These are phyloP conservation scores for Ctenochaetus hawaiiensis DNA, from an alignment of 2,797 vertebrate genomes.

Conservation along the genomic window DNA sequence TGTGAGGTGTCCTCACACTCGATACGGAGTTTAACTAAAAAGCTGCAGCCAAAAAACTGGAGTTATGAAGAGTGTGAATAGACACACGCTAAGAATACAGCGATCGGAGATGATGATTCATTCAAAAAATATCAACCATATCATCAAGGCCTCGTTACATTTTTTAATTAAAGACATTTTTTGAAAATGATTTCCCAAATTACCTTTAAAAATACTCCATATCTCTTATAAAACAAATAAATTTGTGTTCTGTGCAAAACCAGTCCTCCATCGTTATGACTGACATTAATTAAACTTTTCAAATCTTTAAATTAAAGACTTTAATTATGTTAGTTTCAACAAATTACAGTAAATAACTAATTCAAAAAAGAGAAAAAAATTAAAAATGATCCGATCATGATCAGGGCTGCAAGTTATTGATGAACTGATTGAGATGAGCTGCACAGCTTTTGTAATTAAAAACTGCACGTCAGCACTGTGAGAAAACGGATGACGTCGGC, in stretches of 20 bases:
- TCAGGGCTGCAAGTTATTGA: background rate
- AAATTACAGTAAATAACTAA: background rate
- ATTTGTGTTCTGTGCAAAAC: too few relatives aligned
- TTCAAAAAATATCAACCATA: background rate
- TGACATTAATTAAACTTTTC: background rate
- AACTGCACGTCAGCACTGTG: too few relatives aligned
- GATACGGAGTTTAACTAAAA: background rate
- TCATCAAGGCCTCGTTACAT: background rate
- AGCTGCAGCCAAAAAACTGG: background rate
- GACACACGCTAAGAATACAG: background rate
- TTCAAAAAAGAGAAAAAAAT: background rate
- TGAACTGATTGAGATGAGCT: too few relatives aligned
- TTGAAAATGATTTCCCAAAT: background rate
- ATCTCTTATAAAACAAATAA: background rate
- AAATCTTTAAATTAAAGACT: background rate
- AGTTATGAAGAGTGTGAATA: background rate
- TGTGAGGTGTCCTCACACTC: slow-evolving; percentile 23
- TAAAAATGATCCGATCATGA: background rate
- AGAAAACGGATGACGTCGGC: too few relatives aligned
- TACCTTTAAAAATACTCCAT: background rate
- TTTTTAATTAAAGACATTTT: background rate
- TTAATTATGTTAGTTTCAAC: background rate
- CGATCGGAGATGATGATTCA: background rate
- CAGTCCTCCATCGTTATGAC: background rate
- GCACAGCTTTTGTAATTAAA: too few relatives aligned